Percentiles rank a stretch among this genome's conserved stretches.
These are phyloP conservation scores for Apamea anceps DNA, from an alignment of 2,888 invertebrate species.

Conservation along the genomic window DNA sequence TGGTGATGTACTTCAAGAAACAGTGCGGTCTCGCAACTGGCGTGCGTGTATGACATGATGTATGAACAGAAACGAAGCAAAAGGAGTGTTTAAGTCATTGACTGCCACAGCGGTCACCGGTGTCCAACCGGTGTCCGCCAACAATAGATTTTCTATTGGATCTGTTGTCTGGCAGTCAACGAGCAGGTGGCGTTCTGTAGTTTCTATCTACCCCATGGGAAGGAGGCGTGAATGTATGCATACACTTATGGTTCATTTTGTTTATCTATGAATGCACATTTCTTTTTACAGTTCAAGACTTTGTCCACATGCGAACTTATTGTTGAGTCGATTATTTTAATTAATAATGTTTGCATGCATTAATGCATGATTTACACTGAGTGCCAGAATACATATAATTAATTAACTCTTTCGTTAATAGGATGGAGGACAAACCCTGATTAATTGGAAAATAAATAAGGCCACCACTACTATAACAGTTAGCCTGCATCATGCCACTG, in stretches of 20 bases:
- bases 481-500: too few species aligned
- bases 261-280: not conserved
- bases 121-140: too few species aligned
- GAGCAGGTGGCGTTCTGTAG: not conserved
- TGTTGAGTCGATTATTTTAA: constrained; percentile 35
- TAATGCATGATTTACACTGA: constrained; percentile 6
- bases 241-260: not conserved
- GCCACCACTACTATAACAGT: too few species aligned
- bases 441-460: not conserved
- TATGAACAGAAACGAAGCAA: not conserved
- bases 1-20: too few species aligned
- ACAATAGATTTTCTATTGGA: too few species aligned
- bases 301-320: constrained; percentile 39
- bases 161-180: too few species aligned
- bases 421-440: not conserved
- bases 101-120: too few species aligned
- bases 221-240: too few species aligned
- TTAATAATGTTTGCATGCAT: constrained; percentile 34
- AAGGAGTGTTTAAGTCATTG: too few species aligned
- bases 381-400: not conserved
- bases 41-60: too few species aligned
- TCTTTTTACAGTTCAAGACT: constrained; percentile 1
- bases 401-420: not conserved
- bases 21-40: not conserved
- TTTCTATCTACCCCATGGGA: not conserved